Base-by-base conservation (phyloP, 2,888 invertebrate species). In the Melolontha melolontha region DNA sequence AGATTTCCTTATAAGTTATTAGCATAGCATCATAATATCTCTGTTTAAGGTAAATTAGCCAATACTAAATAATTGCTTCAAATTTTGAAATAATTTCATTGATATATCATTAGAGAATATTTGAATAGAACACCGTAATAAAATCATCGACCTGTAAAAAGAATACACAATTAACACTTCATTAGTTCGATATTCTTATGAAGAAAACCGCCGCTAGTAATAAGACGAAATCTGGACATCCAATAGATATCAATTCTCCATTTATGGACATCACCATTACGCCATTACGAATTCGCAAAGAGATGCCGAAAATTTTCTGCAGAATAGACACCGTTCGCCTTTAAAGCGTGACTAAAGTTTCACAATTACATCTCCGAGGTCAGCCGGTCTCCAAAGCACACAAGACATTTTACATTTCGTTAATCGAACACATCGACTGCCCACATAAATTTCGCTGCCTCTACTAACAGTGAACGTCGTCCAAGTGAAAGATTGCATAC, bases 261-360 rank as follows among this genome's bases (percentile, higher is more conserved):
- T 57, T 41, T 57, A 57, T 14, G 42, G 57, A 34, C 34, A 12
- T 27, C 12, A 12, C 41, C 42, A 44, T 57, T 42, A 57, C 57
- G 17, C 42, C 42, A 44, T 17, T 27, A 44, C 44, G 5, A 57
- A 27, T 42, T 57, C 29, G 34, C 34, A 57, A 57, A 57, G 44
- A n/a, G 42, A 27, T 42, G 44, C 57, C 57, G 57, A 57, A 57
- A 57, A 57, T 57, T 42, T 57, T 27, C 27, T 57, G 27, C 41
- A 42, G 42, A 44, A 57, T 57, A 29, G 44, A 42, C 42, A 16
- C 40, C 39, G 54, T 39, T 27, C 12, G 27, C 42, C 44, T 29
- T 44, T 27, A 47, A 47, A 57, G 44, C 57, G 57, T 42, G 57
- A 57, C 57, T 42, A 57, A 57, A 57, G 44, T 57, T 57, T 57